Evolutionary conservation across 2,113 vertebrate genomes (phyloP), one percentile per base, ranked within the genome.

Genomic region (Pygoscelis adeliae): DNA sequence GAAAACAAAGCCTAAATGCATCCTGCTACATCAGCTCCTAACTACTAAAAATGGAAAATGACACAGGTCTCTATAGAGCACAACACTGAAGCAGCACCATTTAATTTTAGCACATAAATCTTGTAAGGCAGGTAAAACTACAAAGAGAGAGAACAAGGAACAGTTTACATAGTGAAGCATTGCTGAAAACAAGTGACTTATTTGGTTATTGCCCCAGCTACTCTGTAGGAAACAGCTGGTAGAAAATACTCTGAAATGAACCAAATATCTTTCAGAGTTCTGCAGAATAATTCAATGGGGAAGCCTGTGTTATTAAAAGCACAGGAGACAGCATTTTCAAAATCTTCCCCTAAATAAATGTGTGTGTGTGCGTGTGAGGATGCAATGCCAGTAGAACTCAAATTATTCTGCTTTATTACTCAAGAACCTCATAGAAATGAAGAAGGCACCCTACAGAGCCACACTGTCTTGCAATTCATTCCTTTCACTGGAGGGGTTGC

Each of bases 31-130:
- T 88, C 79, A 94, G 86, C 71, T 87, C n/a, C 38, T 44, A 82
- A 50, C 42, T 55, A 58, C 84, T 83, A 86, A 96, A 96, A 96
- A 92, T 81, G 47, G 80, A 94, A 94, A 90, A 74, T 32, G n/a
- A 87, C 74, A 91, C 65, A 90, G 67, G 77, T 87, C 73, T 95
- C 92, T 67, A 19, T 6, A 83, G 83, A 93, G 32, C 53, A 78
- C 46, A 92, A 66, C 34, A 87, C 21, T 50, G 52, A 87, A 71
- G 76, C 53, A 90, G 29, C 20, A 72, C 13, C 36, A 58, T 62
- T 93, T 88, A 89, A 94, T 79, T 89, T 94, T 93, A 95, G 82
- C 34, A 72, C 34, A 73, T n/a, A 90, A 82, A 93, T 81, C 74
- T 94, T 79, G 52, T 67, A 90, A 90, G 42, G 21, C 9, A 85